Conservation (phyloP, 1,140 invertebrate species). For the Sycobia sp. region DNA sequence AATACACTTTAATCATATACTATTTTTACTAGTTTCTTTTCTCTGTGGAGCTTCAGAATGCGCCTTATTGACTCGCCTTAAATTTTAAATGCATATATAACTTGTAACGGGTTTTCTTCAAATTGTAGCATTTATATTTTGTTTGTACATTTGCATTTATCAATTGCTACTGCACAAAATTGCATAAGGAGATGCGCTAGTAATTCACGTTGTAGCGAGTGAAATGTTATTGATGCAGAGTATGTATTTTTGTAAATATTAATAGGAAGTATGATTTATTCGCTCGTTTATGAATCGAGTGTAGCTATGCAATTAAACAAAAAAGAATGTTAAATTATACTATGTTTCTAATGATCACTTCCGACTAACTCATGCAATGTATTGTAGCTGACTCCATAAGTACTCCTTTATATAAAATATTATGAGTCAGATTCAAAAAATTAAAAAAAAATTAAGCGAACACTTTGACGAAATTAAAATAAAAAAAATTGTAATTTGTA, state of each 20-base stretch:
- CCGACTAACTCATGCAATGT: slow-evolving; percentile 32
- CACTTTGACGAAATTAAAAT: slow-evolving; percentile 24
- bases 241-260: slow-evolving; percentile 37
- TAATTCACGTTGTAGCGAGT: slow-evolving; percentile 28
- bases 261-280: slow-evolving; percentile 28
- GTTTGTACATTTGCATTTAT: slow-evolving; percentile 30
- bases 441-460: slow-evolving; percentile 22
- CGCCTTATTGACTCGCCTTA: slow-evolving; percentile 14
- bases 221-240: slow-evolving; percentile 32
- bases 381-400: slow-evolving; percentile 10
- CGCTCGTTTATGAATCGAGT: slow-evolving; percentile 21
- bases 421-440: slow-evolving; percentile 22
- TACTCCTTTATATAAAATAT: slow-evolving; percentile 18
- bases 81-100: slow-evolving; percentile 19
- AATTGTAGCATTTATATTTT: slow-evolving; percentile 26
- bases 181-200: slow-evolving; percentile 23
- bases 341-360: slow-evolving; percentile 25
- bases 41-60: slow-evolving; percentile 9
- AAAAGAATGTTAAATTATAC: slow-evolving; percentile 29
- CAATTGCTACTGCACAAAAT: slow-evolving; percentile 29
- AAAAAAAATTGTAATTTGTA: neutral
- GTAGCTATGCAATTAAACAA: slow-evolving; percentile 25
- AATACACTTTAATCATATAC: slow-evolving; percentile 6
- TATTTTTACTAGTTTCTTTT: slow-evolving; percentile 6
- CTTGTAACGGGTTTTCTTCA: slow-evolving; percentile 11